A percentile compares a stretch with the other conserved stretches of the same genome.
These are phyloP conservation scores for Agriopis aurantiaria DNA, from an alignment of 2,888 invertebrate genomes.

Conservation along the genomic window DNA sequence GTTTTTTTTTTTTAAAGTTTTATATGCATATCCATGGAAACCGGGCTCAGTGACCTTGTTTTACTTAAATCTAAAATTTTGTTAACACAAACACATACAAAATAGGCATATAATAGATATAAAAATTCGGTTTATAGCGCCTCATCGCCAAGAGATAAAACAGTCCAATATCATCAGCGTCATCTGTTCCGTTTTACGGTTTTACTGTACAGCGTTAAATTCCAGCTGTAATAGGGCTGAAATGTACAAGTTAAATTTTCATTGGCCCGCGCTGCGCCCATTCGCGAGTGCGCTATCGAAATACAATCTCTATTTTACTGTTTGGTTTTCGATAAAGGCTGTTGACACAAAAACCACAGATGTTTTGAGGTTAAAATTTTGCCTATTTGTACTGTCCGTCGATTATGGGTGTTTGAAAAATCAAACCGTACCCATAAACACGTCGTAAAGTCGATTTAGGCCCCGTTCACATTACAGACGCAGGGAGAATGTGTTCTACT, in stretches of 20 bases:
- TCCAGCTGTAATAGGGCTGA: constrained; percentile 23
- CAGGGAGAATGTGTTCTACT: too few relatives aligned
- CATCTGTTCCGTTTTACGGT: constrained; percentile 19
- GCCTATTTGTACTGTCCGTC: constrained; percentile 13
- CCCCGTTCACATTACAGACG: too few relatives aligned
- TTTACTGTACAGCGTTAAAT: constrained; percentile 30
- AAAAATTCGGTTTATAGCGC: too few relatives aligned
- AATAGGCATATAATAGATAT: too few relatives aligned
- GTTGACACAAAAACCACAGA: constrained; percentile 46
- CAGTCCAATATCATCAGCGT: constrained; percentile 13
- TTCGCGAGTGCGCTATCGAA: constrained; percentile 43
- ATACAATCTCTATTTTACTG: constrained; percentile 45
- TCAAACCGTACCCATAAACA: background rate
- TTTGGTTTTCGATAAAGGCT: constrained; percentile 49
- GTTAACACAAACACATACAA: too few relatives aligned
- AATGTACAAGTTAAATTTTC: constrained; percentile 35
- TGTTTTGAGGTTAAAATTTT: constrained; percentile 23
- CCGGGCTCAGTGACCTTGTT: too few relatives aligned
- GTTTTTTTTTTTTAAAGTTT: too few relatives aligned
- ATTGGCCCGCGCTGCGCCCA: constrained; percentile 32
- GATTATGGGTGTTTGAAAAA: constrained; percentile 1
- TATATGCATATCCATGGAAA: too few relatives aligned
- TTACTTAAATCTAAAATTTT: too few relatives aligned
- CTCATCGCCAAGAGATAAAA: constrained; percentile 3
- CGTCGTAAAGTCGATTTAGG: background rate